Evolutionary conservation across 2,888 invertebrate genomes (phyloP).

Genomic region (Elegia similella): DNA sequence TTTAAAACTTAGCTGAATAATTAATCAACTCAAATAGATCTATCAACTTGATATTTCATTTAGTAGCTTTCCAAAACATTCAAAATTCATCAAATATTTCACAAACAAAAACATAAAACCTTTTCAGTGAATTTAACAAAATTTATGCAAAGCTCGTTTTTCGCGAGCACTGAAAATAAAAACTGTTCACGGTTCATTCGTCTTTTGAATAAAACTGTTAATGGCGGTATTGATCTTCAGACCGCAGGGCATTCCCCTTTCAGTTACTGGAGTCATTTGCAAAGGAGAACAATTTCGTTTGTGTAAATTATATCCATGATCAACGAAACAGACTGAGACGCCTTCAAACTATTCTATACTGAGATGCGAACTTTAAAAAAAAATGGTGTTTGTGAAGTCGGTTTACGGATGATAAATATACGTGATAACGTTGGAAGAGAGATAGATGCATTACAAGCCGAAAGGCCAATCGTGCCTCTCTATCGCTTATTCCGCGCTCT

Average conservation of each 20-base stretch:
- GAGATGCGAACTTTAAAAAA: too few species aligned
- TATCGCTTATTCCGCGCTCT: too few species aligned
- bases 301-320: not conserved
- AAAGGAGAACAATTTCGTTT: slow-evolving; percentile 1
- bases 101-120: not conserved
- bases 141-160: not conserved
- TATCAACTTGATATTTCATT: too few species aligned
- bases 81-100: not conserved
- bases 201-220: slow-evolving; percentile 3
- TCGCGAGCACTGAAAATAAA: not conserved
- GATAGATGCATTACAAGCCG: too few species aligned
- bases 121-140: not conserved
- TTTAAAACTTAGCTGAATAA: too few species aligned
- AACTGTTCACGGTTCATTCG: slow-evolving; percentile 18
- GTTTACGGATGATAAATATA: too few species aligned
- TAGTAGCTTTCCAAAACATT: too few species aligned
- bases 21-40: too few species aligned
- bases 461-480: too few species aligned
- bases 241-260: slow-evolving; percentile 9
- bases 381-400: too few species aligned
- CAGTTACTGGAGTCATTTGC: not conserved
- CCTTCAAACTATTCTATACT: not conserved
- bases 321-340: not conserved
- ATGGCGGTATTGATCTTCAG: slow-evolving; percentile 3
- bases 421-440: too few species aligned